Evolutionary conservation across 2,113 vertebrate species (phyloP).

Genomic region (Ochotona curzoniae): DNA sequence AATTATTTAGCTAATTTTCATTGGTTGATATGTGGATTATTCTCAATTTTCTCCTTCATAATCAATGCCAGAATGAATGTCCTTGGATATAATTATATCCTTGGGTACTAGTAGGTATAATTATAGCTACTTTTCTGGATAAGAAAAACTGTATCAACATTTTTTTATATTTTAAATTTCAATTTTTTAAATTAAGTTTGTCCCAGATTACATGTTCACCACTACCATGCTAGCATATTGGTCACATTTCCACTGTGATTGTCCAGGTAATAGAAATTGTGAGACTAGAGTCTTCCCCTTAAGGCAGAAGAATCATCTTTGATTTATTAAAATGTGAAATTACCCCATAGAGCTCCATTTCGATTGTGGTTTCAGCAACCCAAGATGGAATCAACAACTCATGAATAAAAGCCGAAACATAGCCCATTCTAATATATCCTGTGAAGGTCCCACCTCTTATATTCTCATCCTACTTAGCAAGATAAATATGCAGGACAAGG

Average conservation of each 20-base stretch:
- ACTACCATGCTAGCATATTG: neutral
- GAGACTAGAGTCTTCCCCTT: neutral
- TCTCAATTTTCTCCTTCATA: neutral
- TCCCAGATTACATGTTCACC: neutral
- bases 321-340: slow-evolving; percentile 6
- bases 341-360: neutral
- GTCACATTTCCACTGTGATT: slow-evolving; percentile 31
- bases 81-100: neutral
- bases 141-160: neutral
- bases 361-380: slow-evolving; percentile 18
- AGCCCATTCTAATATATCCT: neutral
- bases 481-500: neutral
- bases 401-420: neutral
- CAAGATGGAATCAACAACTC: slow-evolving; percentile 40
- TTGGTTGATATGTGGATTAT: neutral
- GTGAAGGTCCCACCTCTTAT: neutral
- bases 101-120: neutral
- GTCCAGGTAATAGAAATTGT: neutral
- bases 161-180: slow-evolving; percentile 12
- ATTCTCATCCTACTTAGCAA: accelerated
- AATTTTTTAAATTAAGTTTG: neutral
- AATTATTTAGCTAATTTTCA: slow-evolving; percentile 30
- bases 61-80: slow-evolving; percentile 10
- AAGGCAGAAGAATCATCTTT: neutral
- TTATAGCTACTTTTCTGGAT: slow-evolving; percentile 16